A percentile compares a stretch with the other conserved stretches of the same genome.
These are phyloP conservation scores for Molorchus minor DNA, from an alignment of 2,888 invertebrate genomes.

Conservation along the genomic window DNA sequence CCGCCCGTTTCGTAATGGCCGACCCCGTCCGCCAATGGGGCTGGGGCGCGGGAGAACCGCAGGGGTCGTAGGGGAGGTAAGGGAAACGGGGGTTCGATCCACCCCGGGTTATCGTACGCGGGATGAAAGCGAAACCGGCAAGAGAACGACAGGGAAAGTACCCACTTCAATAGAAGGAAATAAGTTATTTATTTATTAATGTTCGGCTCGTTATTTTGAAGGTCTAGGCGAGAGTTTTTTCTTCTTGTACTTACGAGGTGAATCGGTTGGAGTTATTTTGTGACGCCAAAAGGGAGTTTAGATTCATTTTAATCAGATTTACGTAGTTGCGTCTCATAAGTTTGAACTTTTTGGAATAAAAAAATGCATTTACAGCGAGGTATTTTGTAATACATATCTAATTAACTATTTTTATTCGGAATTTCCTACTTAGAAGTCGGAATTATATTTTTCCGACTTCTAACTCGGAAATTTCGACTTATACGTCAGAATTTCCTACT, in stretches of 20 bases:
- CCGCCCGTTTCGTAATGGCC: conserved; percentile 58
- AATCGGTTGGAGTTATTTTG: not conserved
- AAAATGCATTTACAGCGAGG: too few relatives aligned
- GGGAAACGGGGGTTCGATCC: conserved; percentile 28
- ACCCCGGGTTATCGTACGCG: conserved; percentile 41
- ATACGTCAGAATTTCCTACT: too few relatives aligned
- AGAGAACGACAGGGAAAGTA: conserved; percentile 54
- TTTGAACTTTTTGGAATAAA: too few relatives aligned
- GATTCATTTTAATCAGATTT: too few relatives aligned
- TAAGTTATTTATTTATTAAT: conserved; percentile 19
- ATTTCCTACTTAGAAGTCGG: too few relatives aligned
- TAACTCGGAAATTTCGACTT: too few relatives aligned
- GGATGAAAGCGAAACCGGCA: conserved; percentile 54
- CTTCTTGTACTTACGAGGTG: not conserved
- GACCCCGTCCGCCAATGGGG: conserved; percentile 48
- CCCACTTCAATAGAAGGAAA: conserved; percentile 5
- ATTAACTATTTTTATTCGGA: too few relatives aligned
- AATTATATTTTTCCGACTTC: too few relatives aligned
- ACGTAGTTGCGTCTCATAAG: too few relatives aligned
- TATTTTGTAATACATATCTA: too few relatives aligned
- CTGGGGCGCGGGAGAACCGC: conserved; percentile 49
- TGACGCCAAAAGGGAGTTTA: too few relatives aligned
- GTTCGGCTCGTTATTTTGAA: not conserved
- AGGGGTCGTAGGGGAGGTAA: conserved; percentile 52
- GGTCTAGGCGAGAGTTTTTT: too few relatives aligned